Percentiles rank a stretch among this genome's conserved stretches.
These are phyloP conservation scores for Carollia perspicillata DNA, from an alignment of 2,113 vertebrate species.

Conservation along the genomic window DNA sequence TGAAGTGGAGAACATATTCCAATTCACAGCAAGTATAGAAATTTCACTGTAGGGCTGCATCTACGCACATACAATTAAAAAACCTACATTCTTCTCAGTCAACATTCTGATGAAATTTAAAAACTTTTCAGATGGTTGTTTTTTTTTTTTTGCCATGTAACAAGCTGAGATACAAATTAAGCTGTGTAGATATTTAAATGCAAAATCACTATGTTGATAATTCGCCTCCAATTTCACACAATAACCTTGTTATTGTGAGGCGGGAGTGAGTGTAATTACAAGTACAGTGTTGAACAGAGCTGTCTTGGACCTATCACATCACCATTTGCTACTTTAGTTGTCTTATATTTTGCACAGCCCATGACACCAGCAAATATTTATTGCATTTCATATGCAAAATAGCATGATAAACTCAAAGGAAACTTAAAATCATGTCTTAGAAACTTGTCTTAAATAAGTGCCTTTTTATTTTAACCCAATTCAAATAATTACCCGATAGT, in stretches of 20 bases:
- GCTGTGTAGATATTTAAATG: not conserved
- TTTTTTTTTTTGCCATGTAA: not conserved
- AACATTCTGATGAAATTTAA: not conserved
- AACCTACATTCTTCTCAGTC: not conserved
- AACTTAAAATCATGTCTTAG: not conserved
- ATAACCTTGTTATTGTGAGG: not conserved
- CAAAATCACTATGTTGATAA: constrained; percentile 18
- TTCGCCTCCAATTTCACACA: not conserved
- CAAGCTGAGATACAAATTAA: constrained; percentile 26
- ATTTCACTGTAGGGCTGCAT: not conserved
- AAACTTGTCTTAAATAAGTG: constrained; percentile 23
- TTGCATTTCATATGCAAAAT: constrained; percentile 22
- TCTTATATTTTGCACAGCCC: constrained; percentile 18
- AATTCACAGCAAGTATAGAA: not conserved
- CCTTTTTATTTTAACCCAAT: constrained; percentile 52
- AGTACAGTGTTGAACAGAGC: not conserved
- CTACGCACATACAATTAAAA: not conserved
- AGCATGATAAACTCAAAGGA: constrained; percentile 10
- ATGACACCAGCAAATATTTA: constrained; percentile 33
- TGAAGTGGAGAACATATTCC: not conserved
- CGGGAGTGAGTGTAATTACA: not conserved
- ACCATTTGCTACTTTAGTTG: not conserved
- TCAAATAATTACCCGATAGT: constrained; percentile 20
- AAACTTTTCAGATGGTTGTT: not conserved
- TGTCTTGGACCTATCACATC: not conserved